Evolutionary conservation across 2,888 invertebrate species (phyloP).

Genomic region (Lasioglossum villosulum): DNA sequence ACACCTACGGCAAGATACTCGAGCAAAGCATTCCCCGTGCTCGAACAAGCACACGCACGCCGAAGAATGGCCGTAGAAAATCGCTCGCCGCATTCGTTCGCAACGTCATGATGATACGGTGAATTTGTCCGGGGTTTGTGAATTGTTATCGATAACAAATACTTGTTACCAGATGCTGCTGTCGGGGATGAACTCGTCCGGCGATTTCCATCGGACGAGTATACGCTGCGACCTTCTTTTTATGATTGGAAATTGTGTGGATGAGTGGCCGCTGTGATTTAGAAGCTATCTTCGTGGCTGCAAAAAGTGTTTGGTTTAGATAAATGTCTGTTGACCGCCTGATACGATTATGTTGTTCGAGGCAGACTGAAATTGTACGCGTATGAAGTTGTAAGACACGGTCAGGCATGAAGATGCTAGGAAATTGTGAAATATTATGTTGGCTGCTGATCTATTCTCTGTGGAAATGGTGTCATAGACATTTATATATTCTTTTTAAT

Average conservation of each 20-base stretch:
- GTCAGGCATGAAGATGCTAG: too few relatives aligned
- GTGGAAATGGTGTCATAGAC: too few relatives aligned
- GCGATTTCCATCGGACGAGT: neutral
- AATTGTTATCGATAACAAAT: neutral
- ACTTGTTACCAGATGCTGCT: neutral
- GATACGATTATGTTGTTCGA: neutral
- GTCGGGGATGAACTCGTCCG: neutral
- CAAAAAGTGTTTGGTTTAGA: slow-evolving; percentile 1
- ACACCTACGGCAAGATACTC: slow-evolving; percentile 32
- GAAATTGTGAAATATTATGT: too few relatives aligned
- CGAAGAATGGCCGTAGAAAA: slow-evolving; percentile 10
- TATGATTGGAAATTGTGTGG: neutral
- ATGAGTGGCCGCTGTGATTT: neutral
- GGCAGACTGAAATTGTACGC: too few relatives aligned
- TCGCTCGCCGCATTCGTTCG: neutral
- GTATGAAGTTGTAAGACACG: too few relatives aligned
- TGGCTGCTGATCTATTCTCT: too few relatives aligned
- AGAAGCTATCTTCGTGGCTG: neutral
- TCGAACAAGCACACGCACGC: neutral
- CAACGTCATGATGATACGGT: slow-evolving; percentile 25
- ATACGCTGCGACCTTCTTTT: neutral
- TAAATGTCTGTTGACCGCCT: neutral
- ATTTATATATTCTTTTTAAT: too few relatives aligned
- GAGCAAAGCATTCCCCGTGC: slow-evolving; percentile 9
- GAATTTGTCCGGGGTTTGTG: slow-evolving; percentile 36